A percentile compares a stretch with the other conserved stretches of the same genome.
Evolutionary conservation across 1,140 invertebrate species (phyloP).

Genomic region (Drosophila funebris): DNA sequence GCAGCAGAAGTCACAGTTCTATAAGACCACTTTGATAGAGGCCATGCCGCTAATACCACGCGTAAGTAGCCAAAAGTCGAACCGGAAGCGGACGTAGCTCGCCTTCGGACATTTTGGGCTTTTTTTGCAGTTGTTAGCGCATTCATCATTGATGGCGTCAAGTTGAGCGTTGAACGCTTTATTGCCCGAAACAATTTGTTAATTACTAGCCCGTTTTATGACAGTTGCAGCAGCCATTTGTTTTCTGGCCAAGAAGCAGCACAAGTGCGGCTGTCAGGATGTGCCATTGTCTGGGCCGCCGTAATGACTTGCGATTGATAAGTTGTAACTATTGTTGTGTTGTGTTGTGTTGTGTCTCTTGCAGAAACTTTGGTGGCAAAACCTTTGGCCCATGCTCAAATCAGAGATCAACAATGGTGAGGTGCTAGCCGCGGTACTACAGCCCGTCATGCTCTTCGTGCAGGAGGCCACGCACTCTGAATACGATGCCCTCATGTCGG

Average conservation of each 20-base stretch:
- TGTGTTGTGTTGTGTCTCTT: constrained; percentile 57
- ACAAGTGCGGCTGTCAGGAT: too few relatives aligned
- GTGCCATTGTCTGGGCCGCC: constrained; percentile 47
- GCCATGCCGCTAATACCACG: constrained; percentile 94
- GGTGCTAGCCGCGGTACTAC: constrained; percentile 93
- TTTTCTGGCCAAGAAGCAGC: constrained; percentile 22
- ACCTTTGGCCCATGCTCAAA: constrained; percentile 95
- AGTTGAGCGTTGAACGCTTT: constrained; percentile 53
- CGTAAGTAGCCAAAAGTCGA: constrained; percentile 86
- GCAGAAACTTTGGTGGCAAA: constrained; percentile 98
- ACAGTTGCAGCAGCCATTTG: constrained; percentile 49
- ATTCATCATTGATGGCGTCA: constrained; percentile 69
- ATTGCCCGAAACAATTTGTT: constrained; percentile 67
- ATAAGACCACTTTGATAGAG: constrained; percentile 92
- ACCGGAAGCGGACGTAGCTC: constrained; percentile 52
- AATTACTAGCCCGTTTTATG: constrained; percentile 70
- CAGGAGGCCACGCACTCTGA: constrained; percentile 93
- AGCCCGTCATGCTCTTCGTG: constrained; percentile 94
- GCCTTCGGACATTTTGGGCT: constrained; percentile 15
- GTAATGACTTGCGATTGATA: constrained; percentile 35
- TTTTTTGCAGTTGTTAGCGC: constrained; percentile 35
- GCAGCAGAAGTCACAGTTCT: constrained; percentile 94
- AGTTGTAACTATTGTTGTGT: constrained; percentile 23
- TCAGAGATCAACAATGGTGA: constrained; percentile 93
- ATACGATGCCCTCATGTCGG: constrained; percentile 92